Evolutionary conservation across 2,113 vertebrate species (phyloP), one percentile per base, ranked within the genome.

Genomic region (Seriola rivoliana): DNA sequence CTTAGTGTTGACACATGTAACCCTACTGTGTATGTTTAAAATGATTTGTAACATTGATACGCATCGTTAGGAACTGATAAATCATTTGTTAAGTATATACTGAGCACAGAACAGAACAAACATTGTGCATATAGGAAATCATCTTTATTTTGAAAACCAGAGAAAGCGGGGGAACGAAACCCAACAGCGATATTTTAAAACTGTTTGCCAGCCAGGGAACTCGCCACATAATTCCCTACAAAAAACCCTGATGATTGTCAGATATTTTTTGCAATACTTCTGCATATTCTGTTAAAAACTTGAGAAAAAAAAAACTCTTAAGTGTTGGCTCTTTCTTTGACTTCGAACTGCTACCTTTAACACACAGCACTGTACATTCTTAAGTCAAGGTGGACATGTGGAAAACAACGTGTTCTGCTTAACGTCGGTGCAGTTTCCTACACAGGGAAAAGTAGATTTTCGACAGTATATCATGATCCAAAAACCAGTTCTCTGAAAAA

Each of bases 161-260:
- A 92, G 80, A 88, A 90, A 88, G 81, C 78, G 25, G 83, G 78
- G 81, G 36, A 81, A 83, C 63, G 70, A 84, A 86, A 90, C 62
- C 78, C 71, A 87, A 90, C 81, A 83, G 82, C 89, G 75, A 81
- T 77, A 76, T 87, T 85, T 91, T 84, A 19, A 88, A 93, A 91
- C 85, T 60, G 75, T 88, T 81, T 87, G 71, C 78, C 87, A 84
- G 82, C 84, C 77, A 80, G 80, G 79, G 81, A 89, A 88, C 87
- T 78, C 68, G 5, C 71, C 73, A 86, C 67, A 23, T 21, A 55
- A 85, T 78, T 87, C 83, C 84, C 84, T 82, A 87, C 85, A 91
- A 91, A 88, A 91, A 86, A 89, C 84, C 91, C 91, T 88, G 86
- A 93, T 94, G 92, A 94, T 94, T 94, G 94, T 94, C 94, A 86